A percentile compares a stretch with the other conserved stretches of the same genome.
Evolutionary conservation across 2,113 vertebrate species (phyloP).

Genomic region (Pygoscelis adeliae): DNA sequence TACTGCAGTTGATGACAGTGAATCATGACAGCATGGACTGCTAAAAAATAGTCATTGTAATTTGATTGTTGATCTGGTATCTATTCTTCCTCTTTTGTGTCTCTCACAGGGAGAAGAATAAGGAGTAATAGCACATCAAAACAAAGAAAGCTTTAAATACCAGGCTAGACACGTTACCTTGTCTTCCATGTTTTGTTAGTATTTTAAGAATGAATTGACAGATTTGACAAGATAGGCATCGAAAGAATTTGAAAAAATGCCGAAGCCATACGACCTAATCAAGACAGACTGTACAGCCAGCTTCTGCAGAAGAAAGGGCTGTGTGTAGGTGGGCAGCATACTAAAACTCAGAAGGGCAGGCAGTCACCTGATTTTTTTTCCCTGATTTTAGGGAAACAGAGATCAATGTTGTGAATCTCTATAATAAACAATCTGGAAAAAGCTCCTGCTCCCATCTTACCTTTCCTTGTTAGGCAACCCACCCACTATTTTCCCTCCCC

Average conservation of each 20-base stretch:
- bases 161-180: background rate
- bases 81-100: conserved; percentile 1
- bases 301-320: background rate
- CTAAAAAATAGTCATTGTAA: conserved; percentile 1
- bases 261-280: background rate
- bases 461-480: background rate
- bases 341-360: background rate
- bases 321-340: conserved; percentile 1
- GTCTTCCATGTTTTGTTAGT: background rate
- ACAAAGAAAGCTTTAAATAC: conserved; percentile 8
- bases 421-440: background rate
- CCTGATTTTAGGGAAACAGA: background rate
- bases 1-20: background rate
- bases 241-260: conserved; percentile 15
- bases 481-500: background rate
- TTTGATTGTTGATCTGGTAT: conserved; percentile 31
- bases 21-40: background rate
- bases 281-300: background rate
- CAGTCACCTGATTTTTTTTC: background rate
- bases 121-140: conserved; percentile 28
- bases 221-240: conserved; percentile 6
- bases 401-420: background rate
- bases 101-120: conserved; percentile 7
- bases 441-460: background rate
- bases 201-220: conserved; percentile 16